Base-by-base conservation (phyloP, 2,113 vertebrate genomes). In the Perca flavescens region DNA sequence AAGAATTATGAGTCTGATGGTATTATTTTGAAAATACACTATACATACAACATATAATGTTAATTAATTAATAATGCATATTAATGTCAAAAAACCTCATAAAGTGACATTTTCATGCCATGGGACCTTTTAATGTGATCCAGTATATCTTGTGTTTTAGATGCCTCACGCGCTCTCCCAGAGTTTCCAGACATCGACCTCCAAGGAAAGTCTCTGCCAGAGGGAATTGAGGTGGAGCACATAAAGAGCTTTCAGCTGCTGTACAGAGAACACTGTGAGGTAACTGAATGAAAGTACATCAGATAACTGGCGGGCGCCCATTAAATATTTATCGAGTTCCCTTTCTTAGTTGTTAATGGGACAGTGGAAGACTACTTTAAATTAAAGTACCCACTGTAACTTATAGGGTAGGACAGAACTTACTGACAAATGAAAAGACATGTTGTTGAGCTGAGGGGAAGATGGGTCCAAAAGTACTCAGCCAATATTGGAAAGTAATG, bases 181-280 rank as follows among this genome's bases (percentile, higher is more conserved):
- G 97, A 97, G 85, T 98, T 98, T 80, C 91, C 95, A 57, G 97
- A 98, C 77, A 94, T 98, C 1, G 97, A 97, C 80, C 93, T 97
- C 40, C 96, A 97, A 84, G 97, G 96, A 63, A 97, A 96, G 78
- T 83, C 95, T 76, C 93, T 97, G 50, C 97, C 97, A 0, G 97
- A 97, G 72, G 97, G 97, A 7, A 90, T 97, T 0, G 95, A 96
- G 58, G 92, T 96, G 1, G 97, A 96, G 85, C 96, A 97, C 79
- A 90, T 98, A 82, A 98, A 97, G 92, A 96, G 96, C 93, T 98
- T 98, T 92, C 97, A 98, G 93, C 87, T 96, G 90, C 96, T 98
- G 40, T 98, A 98, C 94, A 96, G 97, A 90, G 97, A 98, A 86
- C 97, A 98, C 92, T 98, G 97, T 91, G 97, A 98, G 97, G 97